These are phyloP conservation scores for Propsilocerus akamusi DNA, from an alignment of 1,140 invertebrate species.

Conservation along the genomic window DNA sequence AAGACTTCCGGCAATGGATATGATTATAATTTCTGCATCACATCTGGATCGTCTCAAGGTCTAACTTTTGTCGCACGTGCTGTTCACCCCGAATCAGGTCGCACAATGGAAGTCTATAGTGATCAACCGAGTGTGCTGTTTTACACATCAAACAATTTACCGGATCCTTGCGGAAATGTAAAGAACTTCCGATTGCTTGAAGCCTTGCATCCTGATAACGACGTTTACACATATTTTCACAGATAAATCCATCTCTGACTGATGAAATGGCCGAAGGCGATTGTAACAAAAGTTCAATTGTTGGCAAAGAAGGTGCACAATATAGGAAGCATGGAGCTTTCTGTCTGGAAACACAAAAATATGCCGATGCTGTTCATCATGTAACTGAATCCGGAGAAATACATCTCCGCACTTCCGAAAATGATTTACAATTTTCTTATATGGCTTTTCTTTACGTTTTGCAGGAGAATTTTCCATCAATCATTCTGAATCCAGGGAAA, in stretches of 20 bases:
- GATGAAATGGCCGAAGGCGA: neutral
- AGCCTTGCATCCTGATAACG: neutral
- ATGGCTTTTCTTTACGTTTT: conserved; percentile 8
- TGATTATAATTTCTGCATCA: conserved; percentile 61
- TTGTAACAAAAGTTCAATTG: conserved; percentile 24
- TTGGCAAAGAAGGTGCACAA: conserved; percentile 40
- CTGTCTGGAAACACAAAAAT: conserved; percentile 72
- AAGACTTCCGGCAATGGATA: conserved; percentile 35
- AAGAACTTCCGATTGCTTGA: conserved; percentile 7
- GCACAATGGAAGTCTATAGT: conserved; percentile 39
- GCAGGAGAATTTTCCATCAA: conserved; percentile 47
- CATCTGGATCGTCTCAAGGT: conserved; percentile 7
- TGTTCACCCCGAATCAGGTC: conserved; percentile 34
- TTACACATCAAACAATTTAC: conserved; percentile 42
- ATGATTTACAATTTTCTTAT: conserved; percentile 1
- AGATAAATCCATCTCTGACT: neutral
- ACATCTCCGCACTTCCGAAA: neutral
- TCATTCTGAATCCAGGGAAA: conserved; percentile 43
- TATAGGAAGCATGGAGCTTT: conserved; percentile 58
- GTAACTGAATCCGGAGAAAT: too few relatives aligned
- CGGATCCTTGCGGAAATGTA: conserved; percentile 11
- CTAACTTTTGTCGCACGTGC: conserved; percentile 18
- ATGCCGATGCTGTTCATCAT: conserved; percentile 65
- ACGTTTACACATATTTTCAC: neutral
- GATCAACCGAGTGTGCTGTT: conserved; percentile 57